Evolutionary conservation across 2,797 vertebrate genomes (phyloP).

Genomic region (Mus caroli): DNA sequence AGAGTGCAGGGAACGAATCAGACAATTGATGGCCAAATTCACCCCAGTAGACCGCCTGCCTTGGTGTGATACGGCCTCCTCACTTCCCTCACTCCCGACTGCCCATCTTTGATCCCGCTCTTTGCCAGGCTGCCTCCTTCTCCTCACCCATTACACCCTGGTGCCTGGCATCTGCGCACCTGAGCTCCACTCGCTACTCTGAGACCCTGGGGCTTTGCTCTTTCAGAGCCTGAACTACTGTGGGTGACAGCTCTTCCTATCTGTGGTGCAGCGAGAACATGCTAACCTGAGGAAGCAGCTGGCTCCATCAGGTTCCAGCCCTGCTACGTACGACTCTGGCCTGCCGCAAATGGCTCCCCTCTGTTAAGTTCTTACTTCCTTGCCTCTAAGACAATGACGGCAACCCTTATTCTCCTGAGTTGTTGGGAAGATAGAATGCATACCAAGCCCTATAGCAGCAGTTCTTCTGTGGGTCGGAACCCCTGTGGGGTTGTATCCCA

Average conservation of each 20-base stretch:
- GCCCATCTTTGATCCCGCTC: background rate
- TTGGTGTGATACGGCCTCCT: background rate
- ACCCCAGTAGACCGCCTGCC: background rate
- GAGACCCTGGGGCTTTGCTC: background rate
- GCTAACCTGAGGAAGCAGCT: background rate
- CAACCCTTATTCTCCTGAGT: conserved; percentile 8
- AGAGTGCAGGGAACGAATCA: background rate
- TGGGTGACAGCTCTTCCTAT: background rate
- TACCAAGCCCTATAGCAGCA: background rate
- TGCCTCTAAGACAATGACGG: conserved; percentile 24
- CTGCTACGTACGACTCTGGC: background rate
- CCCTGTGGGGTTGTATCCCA: background rate
- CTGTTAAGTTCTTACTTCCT: background rate
- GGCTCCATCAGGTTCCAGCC: conserved; percentile 18
- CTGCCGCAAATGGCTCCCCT: background rate
- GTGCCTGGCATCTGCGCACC: background rate
- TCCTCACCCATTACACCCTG: background rate
- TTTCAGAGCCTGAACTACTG: background rate
- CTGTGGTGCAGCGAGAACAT: background rate
- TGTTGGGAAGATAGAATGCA: conserved; percentile 20
- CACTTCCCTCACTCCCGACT: background rate
- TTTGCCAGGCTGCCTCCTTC: background rate
- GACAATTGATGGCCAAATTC: background rate
- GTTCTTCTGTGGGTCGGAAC: background rate
- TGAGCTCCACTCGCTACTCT: background rate